Percentiles rank a stretch among this genome's conserved stretches.
These are phyloP conservation scores for Perodicticus potto DNA, from an alignment of 2,797 vertebrate species.

Conservation along the genomic window DNA sequence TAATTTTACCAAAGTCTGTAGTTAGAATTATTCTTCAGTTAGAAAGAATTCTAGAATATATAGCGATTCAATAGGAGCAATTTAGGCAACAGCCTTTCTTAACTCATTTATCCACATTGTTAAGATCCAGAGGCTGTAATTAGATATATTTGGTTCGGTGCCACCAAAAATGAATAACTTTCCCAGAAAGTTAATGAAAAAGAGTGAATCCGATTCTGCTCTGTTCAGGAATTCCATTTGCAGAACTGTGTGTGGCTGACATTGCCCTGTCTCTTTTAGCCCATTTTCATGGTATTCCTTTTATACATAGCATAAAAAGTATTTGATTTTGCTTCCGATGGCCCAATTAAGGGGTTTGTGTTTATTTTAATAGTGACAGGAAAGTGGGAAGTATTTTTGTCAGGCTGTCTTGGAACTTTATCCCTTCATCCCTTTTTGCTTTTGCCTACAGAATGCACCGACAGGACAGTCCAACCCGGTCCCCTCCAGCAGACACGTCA, in stretches of 20 bases:
- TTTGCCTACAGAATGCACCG: slow-evolving; percentile 90
- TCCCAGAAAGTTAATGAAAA: background rate
- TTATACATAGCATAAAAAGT: background rate
- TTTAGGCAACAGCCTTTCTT: slow-evolving; percentile 29
- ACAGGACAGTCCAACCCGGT: slow-evolving; percentile 91
- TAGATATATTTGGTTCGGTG: background rate
- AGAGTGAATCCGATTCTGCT: background rate
- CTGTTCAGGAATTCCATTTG: background rate
- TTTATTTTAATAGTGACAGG: background rate
- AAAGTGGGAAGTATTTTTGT: background rate
- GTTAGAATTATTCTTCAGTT: background rate
- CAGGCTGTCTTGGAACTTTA: slow-evolving; percentile 3
- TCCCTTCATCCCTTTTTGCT: slow-evolving; percentile 64
- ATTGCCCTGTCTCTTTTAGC: background rate
- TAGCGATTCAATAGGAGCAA: background rate
- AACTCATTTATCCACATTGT: background rate
- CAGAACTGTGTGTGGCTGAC: background rate
- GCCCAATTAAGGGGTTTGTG: background rate
- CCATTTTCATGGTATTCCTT: background rate
- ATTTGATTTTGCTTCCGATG: slow-evolving; percentile 5
- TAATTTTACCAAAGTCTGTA: slow-evolving; percentile 20
- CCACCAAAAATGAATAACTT: background rate
- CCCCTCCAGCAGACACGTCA: slow-evolving; percentile 91
- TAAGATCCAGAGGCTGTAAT: slow-evolving; percentile 38
- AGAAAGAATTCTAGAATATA: background rate